These are phyloP conservation scores for Drosophila dives DNA, from an alignment of 2,888 invertebrate genomes.

Conservation along the genomic window DNA sequence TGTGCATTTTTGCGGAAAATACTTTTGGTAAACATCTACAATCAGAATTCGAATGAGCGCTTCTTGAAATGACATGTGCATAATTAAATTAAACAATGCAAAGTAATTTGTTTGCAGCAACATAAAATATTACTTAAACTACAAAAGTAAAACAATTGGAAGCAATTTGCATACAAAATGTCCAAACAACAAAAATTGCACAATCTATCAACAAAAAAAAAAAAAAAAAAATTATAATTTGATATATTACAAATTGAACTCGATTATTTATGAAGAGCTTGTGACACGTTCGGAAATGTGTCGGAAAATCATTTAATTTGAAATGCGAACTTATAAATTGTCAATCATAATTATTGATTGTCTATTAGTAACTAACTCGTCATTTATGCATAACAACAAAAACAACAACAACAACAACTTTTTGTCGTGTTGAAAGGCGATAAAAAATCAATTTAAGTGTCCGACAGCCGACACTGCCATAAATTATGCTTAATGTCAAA, in stretches of 20 bases:
- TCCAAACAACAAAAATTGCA: slow-evolving; percentile 3
- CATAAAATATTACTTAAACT: too few relatives aligned
- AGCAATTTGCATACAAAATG: slow-evolving; percentile 24
- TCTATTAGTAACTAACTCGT: slow-evolving; percentile 57
- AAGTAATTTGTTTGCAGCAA: background rate
- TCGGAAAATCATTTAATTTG: slow-evolving; percentile 50
- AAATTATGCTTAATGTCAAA: slow-evolving; percentile 47
- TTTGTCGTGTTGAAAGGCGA: slow-evolving; percentile 74
- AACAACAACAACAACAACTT: background rate
- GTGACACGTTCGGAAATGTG: slow-evolving; percentile 42
- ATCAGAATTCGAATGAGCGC: slow-evolving; percentile 5
- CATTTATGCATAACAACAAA: slow-evolving; percentile 60
- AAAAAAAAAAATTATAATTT: slow-evolving; percentile 15
- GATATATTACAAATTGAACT: slow-evolving; percentile 12
- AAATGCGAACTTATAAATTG: slow-evolving; percentile 41
- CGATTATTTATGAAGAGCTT: slow-evolving; percentile 13
- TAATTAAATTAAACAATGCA: slow-evolving; percentile 2
- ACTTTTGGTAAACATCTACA: slow-evolving; percentile 4
- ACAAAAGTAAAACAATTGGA: slow-evolving; percentile 15
- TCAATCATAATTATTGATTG: slow-evolving; percentile 79
- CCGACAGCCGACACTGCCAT: slow-evolving; percentile 43
- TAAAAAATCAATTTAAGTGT: slow-evolving; percentile 74
- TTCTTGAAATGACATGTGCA: slow-evolving; percentile 1
- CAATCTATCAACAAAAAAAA: slow-evolving; percentile 31
- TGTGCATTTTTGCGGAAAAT: slow-evolving; percentile 30